Base-by-base conservation (phyloP, 2,888 invertebrate genomes). In the Heliconius charithonia region DNA sequence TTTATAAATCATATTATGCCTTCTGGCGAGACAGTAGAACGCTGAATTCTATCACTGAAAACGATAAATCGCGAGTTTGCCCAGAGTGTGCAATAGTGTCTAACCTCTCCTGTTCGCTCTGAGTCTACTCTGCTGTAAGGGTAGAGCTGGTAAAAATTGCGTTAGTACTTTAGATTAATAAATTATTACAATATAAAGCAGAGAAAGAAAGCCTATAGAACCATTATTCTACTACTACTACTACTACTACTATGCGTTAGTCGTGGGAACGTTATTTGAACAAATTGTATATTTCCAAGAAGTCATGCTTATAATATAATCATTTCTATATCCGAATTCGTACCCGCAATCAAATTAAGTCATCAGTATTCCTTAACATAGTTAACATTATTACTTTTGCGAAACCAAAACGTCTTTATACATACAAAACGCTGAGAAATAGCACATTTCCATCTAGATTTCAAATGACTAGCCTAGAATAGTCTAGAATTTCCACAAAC, bases 401-500 rank as follows among this genome's bases (percentile, higher is more conserved):
- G 13, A 62, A 62, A 25, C 62, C 62, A 62, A 62, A 62, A 51
- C 22, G 51, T 51, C 51, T 51, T 51, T 2, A 62, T 62, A 37
- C 19, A n/a, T 71, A 22, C 32, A 25, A 56, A 77, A 41, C 16
- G 16, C 67, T 41, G 12, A n/a, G 4, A 37, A 27, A 69, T 16
- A 25, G 41, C 25, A 16, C n/a, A 69, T 41, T 67, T 69, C 22
- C 41, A 45, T 69, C 41, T 69, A 69, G 16, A 69, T 69, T 25
- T 69, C 41, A 45, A 69, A 45, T 41, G 16, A 41, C 13, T 69
- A 69, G 41, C 25, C 69, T 45, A 69, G 69, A 67, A 67, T 69
- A 69, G 41, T 41, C 69, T 45, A 69, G 69, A 67, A 67, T 67
- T 62, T 62, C 37, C 59, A 29, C 67, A 59, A 78, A 67, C 67